Evolutionary conservation across 1,140 invertebrate species (phyloP).

Genomic region (Mercenaria mercenaria): DNA sequence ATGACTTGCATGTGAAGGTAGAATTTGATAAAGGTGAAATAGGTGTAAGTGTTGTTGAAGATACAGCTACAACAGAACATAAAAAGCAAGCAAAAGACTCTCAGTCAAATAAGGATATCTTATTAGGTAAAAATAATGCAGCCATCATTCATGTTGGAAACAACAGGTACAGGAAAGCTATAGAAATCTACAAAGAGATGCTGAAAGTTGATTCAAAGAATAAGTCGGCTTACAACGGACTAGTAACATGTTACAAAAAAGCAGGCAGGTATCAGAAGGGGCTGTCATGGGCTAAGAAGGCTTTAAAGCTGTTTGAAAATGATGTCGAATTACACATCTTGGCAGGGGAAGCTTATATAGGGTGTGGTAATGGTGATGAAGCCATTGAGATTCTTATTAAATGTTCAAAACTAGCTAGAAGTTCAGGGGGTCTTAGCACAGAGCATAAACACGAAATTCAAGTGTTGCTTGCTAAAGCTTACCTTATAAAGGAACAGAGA

Average conservation of each 20-base stretch:
- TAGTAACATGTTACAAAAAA: slow-evolving; percentile 28
- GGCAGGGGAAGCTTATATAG: slow-evolving; percentile 21
- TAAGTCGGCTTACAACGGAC: slow-evolving; percentile 31
- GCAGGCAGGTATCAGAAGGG: slow-evolving; percentile 52
- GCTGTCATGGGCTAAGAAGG: slow-evolving; percentile 31
- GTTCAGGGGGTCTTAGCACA: neutral
- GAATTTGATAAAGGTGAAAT: neutral
- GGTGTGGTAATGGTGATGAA: slow-evolving; percentile 6
- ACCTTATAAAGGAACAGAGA: slow-evolving; percentile 45
- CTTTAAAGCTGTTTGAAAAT: slow-evolving; percentile 22
- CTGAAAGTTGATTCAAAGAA: slow-evolving; percentile 28
- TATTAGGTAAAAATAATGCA: slow-evolving; percentile 15
- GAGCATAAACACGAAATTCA: slow-evolving; percentile 46
- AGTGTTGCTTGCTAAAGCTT: slow-evolving; percentile 59
- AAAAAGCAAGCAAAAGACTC: neutral
- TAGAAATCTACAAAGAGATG: slow-evolving; percentile 62
- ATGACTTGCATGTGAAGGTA: slow-evolving; percentile 60
- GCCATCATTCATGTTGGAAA: slow-evolving; percentile 60
- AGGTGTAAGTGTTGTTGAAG: neutral
- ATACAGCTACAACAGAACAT: neutral
- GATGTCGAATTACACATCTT: slow-evolving; percentile 28
- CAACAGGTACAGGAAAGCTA: slow-evolving; percentile 53
- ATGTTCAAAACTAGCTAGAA: slow-evolving; percentile 36
- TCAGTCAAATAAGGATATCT: neutral
- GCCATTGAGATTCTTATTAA: slow-evolving; percentile 56